Evolutionary conservation across 2,888 invertebrate species (phyloP), one percentile per base, ranked within the genome.

Genomic region (Drepanosiphum platanoidis): DNA sequence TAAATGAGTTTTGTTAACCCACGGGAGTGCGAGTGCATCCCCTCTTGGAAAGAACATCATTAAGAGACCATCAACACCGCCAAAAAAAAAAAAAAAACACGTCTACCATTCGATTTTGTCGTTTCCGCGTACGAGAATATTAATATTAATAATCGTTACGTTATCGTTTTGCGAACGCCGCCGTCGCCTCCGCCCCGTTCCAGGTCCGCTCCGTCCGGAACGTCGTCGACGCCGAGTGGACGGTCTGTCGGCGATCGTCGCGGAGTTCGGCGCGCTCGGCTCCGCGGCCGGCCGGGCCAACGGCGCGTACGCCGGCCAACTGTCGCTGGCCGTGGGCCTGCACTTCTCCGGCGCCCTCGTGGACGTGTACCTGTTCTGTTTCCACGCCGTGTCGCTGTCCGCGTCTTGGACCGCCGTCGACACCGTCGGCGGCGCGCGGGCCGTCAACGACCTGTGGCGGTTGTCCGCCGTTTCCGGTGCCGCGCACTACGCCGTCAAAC

Each of bases 351-450:
- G 34, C 15, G 66, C 46, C 0, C 66, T 84, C 8, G 83, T 84
- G n/a, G 66, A 68, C 36, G 83, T 75, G 34, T 84, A 84, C 30
- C 34, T 84, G 36, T 84, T 68, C 30, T 46, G 64, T 36, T 84
- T 75, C 32, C 75, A 75, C 30, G 36, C 36, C 3, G 18, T 84
- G 4, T 34, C 68, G 34, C 27, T 68, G 9, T 13, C 34, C 27
- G 42, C 30, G 3, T 32, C 46, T 32, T 83, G 64, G 82, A 42
- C 34, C 0, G 18, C 18, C 2, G 72, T 32, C 36, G 13, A 18
- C 11, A 13, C 46, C 0, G 42, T 66, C 7, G 81, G 81, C 3
- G 81, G 71, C 36, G 58, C 15, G 22, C 75, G 83, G 0, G 32
- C 74, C 1, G 3, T 84, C 74, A 84, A 84, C 64, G 34, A 66